These are phyloP conservation scores for Geococcyx californianus DNA, from an alignment of 2,113 vertebrate species.

Conservation along the genomic window DNA sequence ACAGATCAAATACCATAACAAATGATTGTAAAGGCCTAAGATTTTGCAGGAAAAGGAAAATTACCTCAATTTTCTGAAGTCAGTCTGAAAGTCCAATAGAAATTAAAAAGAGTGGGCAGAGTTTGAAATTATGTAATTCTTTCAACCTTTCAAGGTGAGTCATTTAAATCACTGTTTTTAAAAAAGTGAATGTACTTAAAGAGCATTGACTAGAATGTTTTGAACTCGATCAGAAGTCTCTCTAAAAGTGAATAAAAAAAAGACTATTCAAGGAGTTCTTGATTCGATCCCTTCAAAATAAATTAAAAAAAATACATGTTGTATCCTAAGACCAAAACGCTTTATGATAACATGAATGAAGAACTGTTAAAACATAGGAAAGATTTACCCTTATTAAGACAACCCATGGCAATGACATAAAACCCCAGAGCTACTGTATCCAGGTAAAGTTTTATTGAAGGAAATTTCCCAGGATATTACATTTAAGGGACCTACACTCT, in stretches of 20 bases:
- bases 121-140: background rate
- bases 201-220: background rate
- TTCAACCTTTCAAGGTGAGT: slow-evolving; percentile 1
- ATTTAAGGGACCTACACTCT: background rate
- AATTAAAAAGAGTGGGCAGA: background rate
- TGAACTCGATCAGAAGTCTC: background rate
- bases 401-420: background rate
- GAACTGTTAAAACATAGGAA: background rate
- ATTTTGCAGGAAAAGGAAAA: background rate
- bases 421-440: background rate
- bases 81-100: background rate
- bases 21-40: background rate
- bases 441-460: background rate
- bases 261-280: background rate
- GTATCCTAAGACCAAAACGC: background rate
- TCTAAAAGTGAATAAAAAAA: background rate
- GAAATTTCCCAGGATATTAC: background rate
- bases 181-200: background rate
- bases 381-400: background rate
- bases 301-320: background rate
- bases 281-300: background rate
- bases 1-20: background rate
- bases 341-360: background rate
- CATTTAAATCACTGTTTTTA: background rate
- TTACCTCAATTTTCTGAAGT: background rate